Base-by-base conservation (phyloP, 2,113 vertebrate genomes). In the Lathamus discolor region DNA sequence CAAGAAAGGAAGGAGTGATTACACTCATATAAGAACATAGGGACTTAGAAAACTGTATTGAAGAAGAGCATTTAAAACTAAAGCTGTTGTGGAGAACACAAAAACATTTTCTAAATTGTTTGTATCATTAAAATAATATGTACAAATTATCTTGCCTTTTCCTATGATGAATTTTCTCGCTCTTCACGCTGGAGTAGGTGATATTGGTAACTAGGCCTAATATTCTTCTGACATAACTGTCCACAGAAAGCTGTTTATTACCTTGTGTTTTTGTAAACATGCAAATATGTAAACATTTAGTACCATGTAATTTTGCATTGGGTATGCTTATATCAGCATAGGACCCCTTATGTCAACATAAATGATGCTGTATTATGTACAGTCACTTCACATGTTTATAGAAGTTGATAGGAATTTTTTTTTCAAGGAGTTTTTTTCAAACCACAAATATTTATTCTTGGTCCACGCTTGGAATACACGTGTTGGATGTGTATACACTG, bases 301-400 rank as follows among this genome's bases (percentile, higher is more conserved):
- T 66, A 44, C 35, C 28, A 82, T 89, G 13, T 63, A 87, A 69
- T 79, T 92, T 69, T 87, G 67, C 37, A 80, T 3, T 57, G 67
- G 79, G 84, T 63, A 57, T 85, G 54, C 90, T 96, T 92, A 66
- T 69, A 80, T 46, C 59, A 39, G 46, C 67, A 63, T 10, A 54
- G 31, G 46, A 95, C 25, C 15, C 29, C 91, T 35, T 80, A 91
- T 0, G 0, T 90, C 54, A 92, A 95, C 79, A 88, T 96, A 88
- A 94, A 94, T 88, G 90, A 67, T 48, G 16, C 18, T 66, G 43
- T 51, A 63, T 93, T 86, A 88, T 59, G 41, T 83, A 28, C 46
- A 93, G 59, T 88, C 67, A 87, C 27, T 92, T 93, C 20, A 63
- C 10, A 54, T 80, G 67, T 96, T 94, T 96, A 90, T 79, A 55